These are phyloP conservation scores for Erebia epiphron DNA, from an alignment of 2,888 invertebrate genomes.

Conservation along the genomic window DNA sequence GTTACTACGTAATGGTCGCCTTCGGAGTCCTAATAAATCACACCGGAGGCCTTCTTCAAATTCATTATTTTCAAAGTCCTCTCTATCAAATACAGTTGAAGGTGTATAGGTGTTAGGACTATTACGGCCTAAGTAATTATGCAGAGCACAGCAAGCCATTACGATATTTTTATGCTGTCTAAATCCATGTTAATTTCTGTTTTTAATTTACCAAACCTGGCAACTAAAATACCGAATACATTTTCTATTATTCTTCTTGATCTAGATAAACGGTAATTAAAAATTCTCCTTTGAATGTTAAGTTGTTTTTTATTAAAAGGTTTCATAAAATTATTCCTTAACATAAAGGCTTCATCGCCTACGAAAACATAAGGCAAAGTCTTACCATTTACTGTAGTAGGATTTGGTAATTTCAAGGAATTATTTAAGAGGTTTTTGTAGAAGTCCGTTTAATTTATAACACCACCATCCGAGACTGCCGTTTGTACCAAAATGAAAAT, in stretches of 20 bases:
- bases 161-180: too few species aligned
- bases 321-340: conserved; percentile 35
- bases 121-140: too few species aligned
- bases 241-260: neutral
- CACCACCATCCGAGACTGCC: too few species aligned
- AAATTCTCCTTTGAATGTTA: conserved; percentile 24
- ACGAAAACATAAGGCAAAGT: conserved; percentile 34
- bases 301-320: conserved; percentile 32
- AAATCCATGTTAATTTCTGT: too few species aligned
- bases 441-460: too few species aligned
- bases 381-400: neutral
- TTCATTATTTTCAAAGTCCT: neutral
- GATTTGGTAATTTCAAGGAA: neutral
- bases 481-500: too few species aligned
- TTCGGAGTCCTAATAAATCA: neutral
- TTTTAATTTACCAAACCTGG: too few species aligned
- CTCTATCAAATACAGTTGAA: too few species aligned
- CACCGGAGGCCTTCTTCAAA: conserved; percentile 1
- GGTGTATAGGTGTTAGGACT: too few species aligned
- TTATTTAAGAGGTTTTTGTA: neutral
- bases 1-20: neutral
- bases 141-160: neutral
- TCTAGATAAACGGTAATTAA: conserved; percentile 28
- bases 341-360: conserved; percentile 37
- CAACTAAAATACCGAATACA: neutral